Base-by-base conservation (phyloP, 2,888 invertebrate species). In the Nysson spinosus region DNA sequence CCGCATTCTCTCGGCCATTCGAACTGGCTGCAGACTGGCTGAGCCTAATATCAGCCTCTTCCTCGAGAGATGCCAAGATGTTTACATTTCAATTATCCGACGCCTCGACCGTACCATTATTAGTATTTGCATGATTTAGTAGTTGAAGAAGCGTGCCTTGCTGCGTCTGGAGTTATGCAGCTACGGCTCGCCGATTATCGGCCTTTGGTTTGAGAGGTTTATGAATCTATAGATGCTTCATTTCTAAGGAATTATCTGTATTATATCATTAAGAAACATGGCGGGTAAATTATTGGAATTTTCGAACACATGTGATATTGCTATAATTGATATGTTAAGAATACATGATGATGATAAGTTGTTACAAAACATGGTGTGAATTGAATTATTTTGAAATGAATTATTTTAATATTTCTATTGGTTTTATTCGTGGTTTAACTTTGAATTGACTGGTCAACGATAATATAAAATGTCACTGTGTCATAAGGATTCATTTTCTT, bases 31-130 rank as follows among this genome's bases (percentile, higher is more conserved):
- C 44, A 37, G 50, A 37, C 57, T 44, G 34, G 37, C 42, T 44
- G 42, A 49, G 51, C 64, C 67, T 52, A 47, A 50, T 57, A 67
- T 76, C 57, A 49, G 42, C 34, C 52, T 52, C 34, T 24, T 47
- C 34, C 55, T 62, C 58, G 34, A 51, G 43, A 61, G 66, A 61
- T 49, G 34, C 66, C 66, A 44, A 46, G 71, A 72, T 83, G 85
- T 85, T 85, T 85, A 84, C 85, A 81, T 83, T 81, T 82, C 85
- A 84, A 85, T 85, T 84, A 84, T 79, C 81, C 75, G 68, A 75
- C 78, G 79, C 79, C 78, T 79, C 76, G 67, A 67, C 69, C 63
- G 57, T 73, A 69, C 78, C 80, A 77, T 83, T 83, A 84, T 84
- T 83, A 82, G 77, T 83, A 79, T 82, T 84, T 83, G 82, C 81